Evolutionary conservation across 2,888 invertebrate genomes (phyloP), one percentile per base, ranked within the genome.

Genomic region (Dromius quadrimaculatus): DNA sequence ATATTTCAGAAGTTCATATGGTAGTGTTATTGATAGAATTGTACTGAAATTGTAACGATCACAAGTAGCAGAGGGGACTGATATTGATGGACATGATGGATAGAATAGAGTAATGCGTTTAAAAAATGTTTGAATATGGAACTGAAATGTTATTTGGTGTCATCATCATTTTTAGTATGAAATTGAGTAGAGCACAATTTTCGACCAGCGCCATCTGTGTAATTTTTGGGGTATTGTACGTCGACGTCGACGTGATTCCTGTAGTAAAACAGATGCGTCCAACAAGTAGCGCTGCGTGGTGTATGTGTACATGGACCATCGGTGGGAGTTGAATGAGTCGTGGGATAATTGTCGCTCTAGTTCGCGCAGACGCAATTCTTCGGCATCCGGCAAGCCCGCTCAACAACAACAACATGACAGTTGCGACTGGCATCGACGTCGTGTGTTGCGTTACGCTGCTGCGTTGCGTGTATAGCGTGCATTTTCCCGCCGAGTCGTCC

Each of bases 391-490:
- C 23, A 13, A 23, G 50, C 28, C 28, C 15, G 13, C 50, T 15
- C 28, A 23, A 54, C 50, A 28, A 54, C 28, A 47, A 47, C 47
- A 47, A 54, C 50, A 54, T 54, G 50, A 54, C 50, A 54, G 50
- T 54, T 28, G 28, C n/a, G n/a, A n/a, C 50, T 54, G 50, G 23
- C 50, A 23, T 28, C 50, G 28, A 28, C 50, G 23, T 15, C 15
- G 50, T 15, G 50, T 13, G 47, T 23, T 47, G 47, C 23, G 47
- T 47, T 11, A n/a, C 23, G 47, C 13, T 36, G 34, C 4, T 11
- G 32, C 57, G 32, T 34, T 28, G 15, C 32, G 57, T 19, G 17
- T 17, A 15, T 23, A 45, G 45, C 32, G n/a, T 57, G 32, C 32
- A 59, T 13, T 20, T 47, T 47, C n/a, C 47, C 23, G 47, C 47